phyloP scores from a whole-genome alignment of 2,797 vertebrate genomes.

The Propithecus deckenii region DNA sequence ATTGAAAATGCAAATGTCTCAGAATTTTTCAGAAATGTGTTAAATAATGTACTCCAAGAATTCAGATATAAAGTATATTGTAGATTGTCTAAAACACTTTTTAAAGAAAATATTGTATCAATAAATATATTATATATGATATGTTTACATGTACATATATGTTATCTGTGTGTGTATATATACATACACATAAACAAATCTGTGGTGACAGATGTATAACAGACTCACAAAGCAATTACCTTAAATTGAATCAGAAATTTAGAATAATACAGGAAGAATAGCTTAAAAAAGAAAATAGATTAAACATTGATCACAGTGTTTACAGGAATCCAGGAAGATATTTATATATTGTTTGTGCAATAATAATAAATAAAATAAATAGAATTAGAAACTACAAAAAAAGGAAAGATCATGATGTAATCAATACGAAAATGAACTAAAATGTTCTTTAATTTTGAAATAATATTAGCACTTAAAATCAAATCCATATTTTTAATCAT shows the following conservation, averaged over 20 bases:
- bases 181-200: background rate
- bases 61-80: background rate
- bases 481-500: background rate
- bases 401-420: background rate
- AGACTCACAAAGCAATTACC: background rate
- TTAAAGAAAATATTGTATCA: background rate
- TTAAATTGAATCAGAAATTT: background rate
- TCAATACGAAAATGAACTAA: background rate
- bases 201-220: background rate
- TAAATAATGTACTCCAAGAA: background rate
- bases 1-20: background rate
- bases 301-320: background rate
- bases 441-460: background rate
- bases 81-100: background rate
- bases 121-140: background rate
- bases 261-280: background rate
- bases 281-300: background rate
- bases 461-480: background rate
- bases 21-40: background rate
- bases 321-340: background rate
- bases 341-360: background rate
- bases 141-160: background rate
- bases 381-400: background rate
- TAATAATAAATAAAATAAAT: background rate
- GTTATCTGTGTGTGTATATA: background rate